phyloP scores from a whole-genome alignment of 1,140 invertebrate genomes.

The Meloidogyne floridensis region DNA sequence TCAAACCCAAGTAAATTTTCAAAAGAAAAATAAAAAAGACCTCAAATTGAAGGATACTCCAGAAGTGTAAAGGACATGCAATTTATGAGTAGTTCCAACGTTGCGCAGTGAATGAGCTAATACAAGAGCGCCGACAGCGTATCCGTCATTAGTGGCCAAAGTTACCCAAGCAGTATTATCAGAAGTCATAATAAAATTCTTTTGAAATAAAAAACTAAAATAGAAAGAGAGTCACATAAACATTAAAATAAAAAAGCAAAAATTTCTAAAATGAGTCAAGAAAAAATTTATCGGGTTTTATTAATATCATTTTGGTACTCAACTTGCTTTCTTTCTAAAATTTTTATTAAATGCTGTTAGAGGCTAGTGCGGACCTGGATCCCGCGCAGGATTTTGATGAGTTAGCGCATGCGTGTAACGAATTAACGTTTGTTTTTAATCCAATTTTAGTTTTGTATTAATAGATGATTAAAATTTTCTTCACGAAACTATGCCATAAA shows the following conservation, averaged over 20 bases:
- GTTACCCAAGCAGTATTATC: conserved; percentile 80
- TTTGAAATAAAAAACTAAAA: neutral
- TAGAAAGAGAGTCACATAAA: no score
- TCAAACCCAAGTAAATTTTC: neutral
- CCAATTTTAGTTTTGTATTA: no score
- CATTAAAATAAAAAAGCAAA: no score
- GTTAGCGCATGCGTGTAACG: no score
- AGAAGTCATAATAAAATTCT: neutral
- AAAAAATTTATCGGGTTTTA: no score
- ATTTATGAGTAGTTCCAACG: conserved; percentile 76
- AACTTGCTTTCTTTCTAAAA: no score
- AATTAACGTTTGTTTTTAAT: no score
- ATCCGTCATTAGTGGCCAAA: conserved; percentile 89
- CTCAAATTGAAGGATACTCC: conserved; percentile 73
- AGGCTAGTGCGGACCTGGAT: no score
- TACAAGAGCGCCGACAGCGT: conserved; percentile 86
- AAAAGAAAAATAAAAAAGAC: conserved; percentile 29
- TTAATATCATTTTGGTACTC: no score
- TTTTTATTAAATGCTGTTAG: no score
- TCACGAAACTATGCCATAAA: neutral
- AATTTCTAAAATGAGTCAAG: no score
- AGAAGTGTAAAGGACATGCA: conserved; percentile 82
- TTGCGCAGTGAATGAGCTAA: conserved; percentile 81
- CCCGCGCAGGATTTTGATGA: no score
- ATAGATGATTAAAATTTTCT: neutral